Evolutionary conservation across 2,113 vertebrate species (phyloP).

Genomic region (Myrmecobius fasciatus): DNA sequence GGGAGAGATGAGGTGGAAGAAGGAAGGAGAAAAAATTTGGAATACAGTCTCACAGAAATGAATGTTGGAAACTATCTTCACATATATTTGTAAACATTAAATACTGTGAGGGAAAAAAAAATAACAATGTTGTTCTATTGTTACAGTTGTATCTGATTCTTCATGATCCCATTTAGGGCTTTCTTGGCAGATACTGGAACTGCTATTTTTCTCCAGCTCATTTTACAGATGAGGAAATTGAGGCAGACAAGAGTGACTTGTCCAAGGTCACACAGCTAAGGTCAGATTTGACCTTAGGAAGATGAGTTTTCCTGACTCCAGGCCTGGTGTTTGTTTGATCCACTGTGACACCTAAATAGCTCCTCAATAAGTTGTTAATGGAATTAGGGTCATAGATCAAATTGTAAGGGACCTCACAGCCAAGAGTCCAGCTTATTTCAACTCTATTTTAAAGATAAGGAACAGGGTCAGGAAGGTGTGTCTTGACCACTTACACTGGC

Average conservation of each 20-base stretch:
- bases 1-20: no score
- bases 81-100: no score
- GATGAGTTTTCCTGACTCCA: background rate
- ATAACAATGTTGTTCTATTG: no score
- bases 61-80: no score
- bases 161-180: background rate
- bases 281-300: background rate
- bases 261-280: background rate
- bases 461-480: background rate
- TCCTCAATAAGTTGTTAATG: background rate
- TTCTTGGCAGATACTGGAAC: background rate
- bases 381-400: background rate
- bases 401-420: background rate
- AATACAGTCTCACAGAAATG: no score
- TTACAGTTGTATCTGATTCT: background rate
- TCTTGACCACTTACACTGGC: background rate
- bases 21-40: no score
- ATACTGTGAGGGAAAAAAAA: no score
- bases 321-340: background rate
- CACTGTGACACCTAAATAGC: background rate
- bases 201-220: background rate
- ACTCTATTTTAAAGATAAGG: background rate
- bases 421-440: background rate
- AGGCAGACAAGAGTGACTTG: background rate
- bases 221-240: no score